phyloP scores from a whole-genome alignment of 2,113 vertebrate species.

The Antechinus flavipes region DNA sequence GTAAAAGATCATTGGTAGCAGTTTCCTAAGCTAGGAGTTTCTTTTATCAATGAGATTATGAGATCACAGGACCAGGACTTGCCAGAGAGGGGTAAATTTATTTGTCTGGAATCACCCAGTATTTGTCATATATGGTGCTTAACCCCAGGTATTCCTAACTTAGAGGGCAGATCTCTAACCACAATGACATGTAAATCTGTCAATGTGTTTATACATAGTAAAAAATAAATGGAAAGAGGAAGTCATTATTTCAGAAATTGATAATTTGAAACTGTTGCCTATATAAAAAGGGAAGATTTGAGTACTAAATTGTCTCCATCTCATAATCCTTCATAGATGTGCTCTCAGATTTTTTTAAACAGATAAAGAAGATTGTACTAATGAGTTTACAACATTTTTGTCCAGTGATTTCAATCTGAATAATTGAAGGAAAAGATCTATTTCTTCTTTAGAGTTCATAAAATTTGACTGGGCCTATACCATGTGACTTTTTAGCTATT shows the following conservation, averaged over 20 bases:
- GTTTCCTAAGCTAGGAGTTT: not conserved
- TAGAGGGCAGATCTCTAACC: not conserved
- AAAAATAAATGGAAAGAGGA: not conserved
- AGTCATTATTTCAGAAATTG: not conserved
- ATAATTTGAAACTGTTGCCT: not conserved
- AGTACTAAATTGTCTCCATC: not conserved
- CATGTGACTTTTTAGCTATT: not conserved
- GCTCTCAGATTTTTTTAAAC: not conserved
- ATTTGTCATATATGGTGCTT: not conserved
- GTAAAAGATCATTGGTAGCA: not conserved
- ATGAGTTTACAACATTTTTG: not conserved
- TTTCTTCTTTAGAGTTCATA: not conserved
- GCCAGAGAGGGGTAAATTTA: not conserved
- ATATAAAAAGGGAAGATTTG: not conserved
- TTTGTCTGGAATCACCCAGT: not conserved
- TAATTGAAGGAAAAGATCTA: not conserved
- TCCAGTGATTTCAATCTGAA: not conserved
- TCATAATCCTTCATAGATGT: not conserved
- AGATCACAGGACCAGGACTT: not conserved
- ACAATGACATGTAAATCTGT: not conserved
- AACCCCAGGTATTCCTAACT: not conserved
- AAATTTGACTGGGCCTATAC: not conserved
- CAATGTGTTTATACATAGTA: not conserved
- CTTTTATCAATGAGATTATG: not conserved
- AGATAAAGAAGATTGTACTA: not conserved